These are phyloP conservation scores for Schrankia costaestrigalis DNA, from an alignment of 2,888 invertebrate genomes.

Conservation along the genomic window DNA sequence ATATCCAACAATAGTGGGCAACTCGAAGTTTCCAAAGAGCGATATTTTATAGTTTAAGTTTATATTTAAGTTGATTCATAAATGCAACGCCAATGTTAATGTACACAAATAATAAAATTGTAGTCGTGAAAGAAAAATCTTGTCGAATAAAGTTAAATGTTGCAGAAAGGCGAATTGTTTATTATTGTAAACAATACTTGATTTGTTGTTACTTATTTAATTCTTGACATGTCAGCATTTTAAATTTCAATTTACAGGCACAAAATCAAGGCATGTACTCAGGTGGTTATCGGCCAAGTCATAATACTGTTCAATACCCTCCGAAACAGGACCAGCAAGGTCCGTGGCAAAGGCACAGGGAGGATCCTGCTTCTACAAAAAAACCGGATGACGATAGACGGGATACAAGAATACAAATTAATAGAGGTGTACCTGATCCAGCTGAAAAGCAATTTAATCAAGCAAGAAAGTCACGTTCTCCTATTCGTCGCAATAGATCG, in stretches of 20 bases:
- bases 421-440: slow-evolving; percentile 23
- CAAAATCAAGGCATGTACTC: slow-evolving; percentile 66
- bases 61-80: no score
- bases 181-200: neutral
- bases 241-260: slow-evolving; percentile 72
- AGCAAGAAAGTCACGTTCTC: slow-evolving; percentile 51
- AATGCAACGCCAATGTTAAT: no score
- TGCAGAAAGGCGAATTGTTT: no score
- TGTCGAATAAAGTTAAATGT: no score
- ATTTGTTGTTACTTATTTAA: slow-evolving; percentile 5
- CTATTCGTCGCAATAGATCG: slow-evolving; percentile 53
- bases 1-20: no score
- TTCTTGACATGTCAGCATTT: slow-evolving; percentile 52
- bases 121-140: no score
- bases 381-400: slow-evolving; percentile 49
- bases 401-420: slow-evolving; percentile 17
- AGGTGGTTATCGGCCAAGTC: slow-evolving; percentile 59
- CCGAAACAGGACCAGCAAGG: slow-evolving; percentile 26
- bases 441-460: slow-evolving; percentile 7
- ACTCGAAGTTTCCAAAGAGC: no score
- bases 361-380: slow-evolving; percentile 35
- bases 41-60: no score
- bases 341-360: slow-evolving; percentile 52
- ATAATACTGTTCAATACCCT: slow-evolving; percentile 47
- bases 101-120: no score